These are phyloP conservation scores for Camponotus vicinus DNA, from an alignment of 1,140 invertebrate species.

Conservation along the genomic window DNA sequence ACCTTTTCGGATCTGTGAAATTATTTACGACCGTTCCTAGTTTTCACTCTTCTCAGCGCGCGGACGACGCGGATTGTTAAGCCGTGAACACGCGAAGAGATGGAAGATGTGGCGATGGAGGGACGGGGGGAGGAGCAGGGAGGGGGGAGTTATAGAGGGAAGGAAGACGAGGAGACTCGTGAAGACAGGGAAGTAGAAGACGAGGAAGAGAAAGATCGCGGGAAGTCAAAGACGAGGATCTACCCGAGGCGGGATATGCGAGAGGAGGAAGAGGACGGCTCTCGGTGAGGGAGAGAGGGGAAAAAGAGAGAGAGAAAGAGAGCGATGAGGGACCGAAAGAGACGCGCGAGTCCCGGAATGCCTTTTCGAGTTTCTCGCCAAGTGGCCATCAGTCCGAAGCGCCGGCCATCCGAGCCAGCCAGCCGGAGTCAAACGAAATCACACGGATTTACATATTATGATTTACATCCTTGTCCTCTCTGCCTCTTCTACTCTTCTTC, in stretches of 20 bases:
- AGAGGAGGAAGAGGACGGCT: not conserved
- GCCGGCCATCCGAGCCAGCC: slow-evolving; percentile 67
- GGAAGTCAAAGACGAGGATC: slow-evolving; percentile 50
- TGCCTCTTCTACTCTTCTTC: slow-evolving; percentile 66
- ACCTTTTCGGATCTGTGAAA: slow-evolving; percentile 50
- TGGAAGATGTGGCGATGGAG: not conserved
- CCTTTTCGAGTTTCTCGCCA: slow-evolving; percentile 80
- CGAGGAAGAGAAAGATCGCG: slow-evolving; percentile 42
- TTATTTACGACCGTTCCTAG: slow-evolving; percentile 60
- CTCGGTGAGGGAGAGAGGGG: not conserved
- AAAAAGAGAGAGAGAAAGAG: slow-evolving; percentile 5
- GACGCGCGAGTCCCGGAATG: slow-evolving; percentile 72
- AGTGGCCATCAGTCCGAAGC: slow-evolving; percentile 79
- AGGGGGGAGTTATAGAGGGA: not conserved
- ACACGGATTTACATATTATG: slow-evolving; percentile 84
- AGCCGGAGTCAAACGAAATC: slow-evolving; percentile 82
- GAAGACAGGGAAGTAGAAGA: slow-evolving; percentile 48
- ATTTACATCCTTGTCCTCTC: slow-evolving; percentile 83
- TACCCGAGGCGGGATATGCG: slow-evolving; percentile 40
- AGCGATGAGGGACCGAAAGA: slow-evolving; percentile 58
- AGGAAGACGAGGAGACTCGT: not conserved
- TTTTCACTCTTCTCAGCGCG: slow-evolving; percentile 14
- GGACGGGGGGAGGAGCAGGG: not conserved
- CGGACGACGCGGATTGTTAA: slow-evolving; percentile 49
- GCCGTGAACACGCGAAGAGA: slow-evolving; percentile 31